Evolutionary conservation across 2,797 vertebrate genomes (phyloP), one percentile per base, ranked within the genome.

Genomic region (Meda fulgida): DNA sequence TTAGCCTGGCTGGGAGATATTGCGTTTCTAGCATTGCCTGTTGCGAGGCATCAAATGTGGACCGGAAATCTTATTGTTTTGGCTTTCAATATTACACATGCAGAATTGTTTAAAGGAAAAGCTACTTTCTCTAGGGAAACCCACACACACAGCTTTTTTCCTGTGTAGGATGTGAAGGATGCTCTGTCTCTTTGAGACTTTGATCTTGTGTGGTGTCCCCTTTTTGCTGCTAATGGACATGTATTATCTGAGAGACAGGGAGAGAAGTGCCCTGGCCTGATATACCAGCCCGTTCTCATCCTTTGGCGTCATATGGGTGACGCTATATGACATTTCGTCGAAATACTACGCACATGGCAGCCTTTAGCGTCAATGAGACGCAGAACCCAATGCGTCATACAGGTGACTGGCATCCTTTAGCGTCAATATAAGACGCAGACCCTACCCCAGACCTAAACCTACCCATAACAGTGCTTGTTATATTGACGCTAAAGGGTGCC

Each of bases 1-100:
- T 89, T 85, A 85, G 87, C 63, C 69, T 71, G 77, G 58, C 85
- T 23, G 53, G 38, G 83, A 88, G 70, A 87, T 83, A 83, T 89
- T 88, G 69, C 83, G n/a, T 87, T 89, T 84, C 71, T 80, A 76
- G 51, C 38, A 48, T 36, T 8, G 53, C 72, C 72, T 79, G 87
- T 88, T 79, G 78, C 55, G 29, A 77, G 77, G 81, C 65, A 85
- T 88, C 85, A 84, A 79, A 80, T 78, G 58, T 29, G 34, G 81
- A 83, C 80, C 71, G 70, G 63, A 77, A 87, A 81, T 88, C 66
- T 83, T 72, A 85, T 84, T 85, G 87, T 85, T 58, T 84, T 29
- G 55, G 67, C 31, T 69, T 70, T 85, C 78, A 87, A 70, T 71
- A 55, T 82, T 84, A 85, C 79, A 81, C 53, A 84, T 67, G 53